Percentiles rank a stretch among this genome's conserved stretches.
phyloP scores from a whole-genome alignment of 2,113 vertebrate genomes.

The Petrocephalus microphthalmus region DNA sequence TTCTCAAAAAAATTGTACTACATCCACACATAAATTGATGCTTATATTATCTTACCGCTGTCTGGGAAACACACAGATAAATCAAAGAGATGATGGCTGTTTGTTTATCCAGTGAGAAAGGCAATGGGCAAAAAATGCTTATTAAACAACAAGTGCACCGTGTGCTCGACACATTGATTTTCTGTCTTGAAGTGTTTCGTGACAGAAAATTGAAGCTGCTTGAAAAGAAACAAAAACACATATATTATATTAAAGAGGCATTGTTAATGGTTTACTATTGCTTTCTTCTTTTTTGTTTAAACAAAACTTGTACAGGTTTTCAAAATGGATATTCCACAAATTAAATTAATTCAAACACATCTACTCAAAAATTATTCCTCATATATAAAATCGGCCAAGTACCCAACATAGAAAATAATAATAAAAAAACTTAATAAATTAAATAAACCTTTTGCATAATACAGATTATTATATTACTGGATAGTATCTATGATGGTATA shows the following conservation, averaged over 20 bases:
- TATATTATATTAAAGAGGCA: slow-evolving; percentile 53
- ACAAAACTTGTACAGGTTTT: slow-evolving; percentile 63
- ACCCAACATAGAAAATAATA: slow-evolving; percentile 76
- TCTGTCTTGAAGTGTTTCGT: slow-evolving; percentile 68
- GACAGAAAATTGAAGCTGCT: slow-evolving; percentile 73
- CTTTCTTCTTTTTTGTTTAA: slow-evolving; percentile 30
- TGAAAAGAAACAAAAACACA: slow-evolving; percentile 63
- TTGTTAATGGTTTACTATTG: slow-evolving; percentile 74
- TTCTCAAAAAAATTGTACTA: background rate
- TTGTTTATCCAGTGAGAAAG: slow-evolving; percentile 77
- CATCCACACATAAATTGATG: background rate
- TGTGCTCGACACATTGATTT: slow-evolving; percentile 73
- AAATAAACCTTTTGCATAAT: slow-evolving; percentile 46
- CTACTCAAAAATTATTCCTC: slow-evolving; percentile 56
- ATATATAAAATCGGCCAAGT: slow-evolving; percentile 76
- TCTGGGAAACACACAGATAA: slow-evolving; percentile 76
- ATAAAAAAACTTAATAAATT: slow-evolving; percentile 61
- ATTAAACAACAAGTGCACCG: slow-evolving; percentile 78
- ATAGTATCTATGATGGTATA: background rate
- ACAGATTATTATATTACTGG: background rate
- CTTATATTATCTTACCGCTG: slow-evolving; percentile 73
- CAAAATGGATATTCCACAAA: slow-evolving; percentile 73
- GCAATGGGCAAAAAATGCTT: slow-evolving; percentile 74
- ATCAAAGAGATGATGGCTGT: slow-evolving; percentile 74
- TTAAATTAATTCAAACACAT: background rate